Conservation (phyloP, 2,797 vertebrate genomes). For the Sebastes kiyomatsui region DNA sequence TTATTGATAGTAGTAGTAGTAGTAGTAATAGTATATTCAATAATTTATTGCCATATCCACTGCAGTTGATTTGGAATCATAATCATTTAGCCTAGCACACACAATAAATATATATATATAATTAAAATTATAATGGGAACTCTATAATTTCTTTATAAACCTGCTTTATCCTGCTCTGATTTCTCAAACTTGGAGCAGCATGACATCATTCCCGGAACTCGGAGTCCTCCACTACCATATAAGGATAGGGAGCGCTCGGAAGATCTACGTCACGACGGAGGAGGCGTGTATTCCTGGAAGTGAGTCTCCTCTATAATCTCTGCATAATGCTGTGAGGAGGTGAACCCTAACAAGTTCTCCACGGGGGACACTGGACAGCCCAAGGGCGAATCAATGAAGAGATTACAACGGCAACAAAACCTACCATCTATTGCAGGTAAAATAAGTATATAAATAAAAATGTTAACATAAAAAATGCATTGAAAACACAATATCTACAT, state of each 20-base stretch:
- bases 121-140: neutral
- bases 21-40: neutral
- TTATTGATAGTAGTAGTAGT: too few relatives aligned
- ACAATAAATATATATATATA: neutral
- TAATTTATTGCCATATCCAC: neutral
- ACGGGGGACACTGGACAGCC: neutral
- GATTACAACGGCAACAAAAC: neutral
- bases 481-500: too few relatives aligned
- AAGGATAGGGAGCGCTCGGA: slow-evolving; percentile 74
- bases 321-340: slow-evolving; percentile 17
- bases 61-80: neutral
- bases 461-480: too few relatives aligned
- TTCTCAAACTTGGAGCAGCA: slow-evolving; percentile 42
- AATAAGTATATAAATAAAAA: neutral
- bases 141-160: neutral
- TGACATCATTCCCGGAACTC: slow-evolving; percentile 81
- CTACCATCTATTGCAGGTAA: neutral
- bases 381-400: slow-evolving; percentile 32
- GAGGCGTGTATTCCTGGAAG: slow-evolving; percentile 82
- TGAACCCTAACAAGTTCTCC: slow-evolving; percentile 19
- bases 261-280: slow-evolving; percentile 70
- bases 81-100: neutral
- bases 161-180: slow-evolving; percentile 24
- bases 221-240: slow-evolving; percentile 72
- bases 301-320: slow-evolving; percentile 45